A percentile compares a stretch with the other conserved stretches of the same genome.
phyloP scores from a whole-genome alignment of 2,888 invertebrate species.

The Folsomia manolachei region DNA sequence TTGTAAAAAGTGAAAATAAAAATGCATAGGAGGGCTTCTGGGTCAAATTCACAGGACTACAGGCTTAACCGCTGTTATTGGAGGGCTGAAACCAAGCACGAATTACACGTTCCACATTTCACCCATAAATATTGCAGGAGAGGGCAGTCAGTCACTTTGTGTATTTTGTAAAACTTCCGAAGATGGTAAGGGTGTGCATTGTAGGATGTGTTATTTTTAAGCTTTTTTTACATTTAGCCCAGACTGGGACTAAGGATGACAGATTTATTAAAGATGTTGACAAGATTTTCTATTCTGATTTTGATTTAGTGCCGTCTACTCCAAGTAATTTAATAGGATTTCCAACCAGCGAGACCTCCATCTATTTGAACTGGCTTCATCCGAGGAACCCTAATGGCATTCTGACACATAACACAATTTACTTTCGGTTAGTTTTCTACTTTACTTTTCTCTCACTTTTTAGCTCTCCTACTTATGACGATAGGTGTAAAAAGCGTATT shows the following conservation, averaged over 20 bases:
- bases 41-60: conserved; percentile 43
- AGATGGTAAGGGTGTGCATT: conserved; percentile 37
- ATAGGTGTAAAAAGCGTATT: too few relatives aligned
- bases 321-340: conserved; percentile 46
- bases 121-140: conserved; percentile 44
- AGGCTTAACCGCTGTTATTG: conserved; percentile 44
- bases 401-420: conserved; percentile 46
- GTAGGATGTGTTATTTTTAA: neutral
- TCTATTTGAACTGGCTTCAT: conserved; percentile 47
- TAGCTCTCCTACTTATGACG: too few relatives aligned
- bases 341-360: conserved; percentile 44
- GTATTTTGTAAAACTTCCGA: conserved; percentile 49
- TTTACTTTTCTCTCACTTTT: neutral
- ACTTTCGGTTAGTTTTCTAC: conserved; percentile 44
- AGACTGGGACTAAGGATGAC: neutral
- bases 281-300: conserved; percentile 11
- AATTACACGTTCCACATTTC: conserved; percentile 48
- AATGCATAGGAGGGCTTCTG: conserved; percentile 33
- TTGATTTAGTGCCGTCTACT: conserved; percentile 43
- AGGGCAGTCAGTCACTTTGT: conserved; percentile 41
- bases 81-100: conserved; percentile 42
- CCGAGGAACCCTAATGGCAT: conserved; percentile 44
- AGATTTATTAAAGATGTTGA: conserved; percentile 13
- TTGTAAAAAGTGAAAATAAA: too few relatives aligned
- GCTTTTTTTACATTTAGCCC: neutral